These are phyloP conservation scores for Linepithema humile DNA, from an alignment of 1,140 invertebrate genomes.

Conservation along the genomic window DNA sequence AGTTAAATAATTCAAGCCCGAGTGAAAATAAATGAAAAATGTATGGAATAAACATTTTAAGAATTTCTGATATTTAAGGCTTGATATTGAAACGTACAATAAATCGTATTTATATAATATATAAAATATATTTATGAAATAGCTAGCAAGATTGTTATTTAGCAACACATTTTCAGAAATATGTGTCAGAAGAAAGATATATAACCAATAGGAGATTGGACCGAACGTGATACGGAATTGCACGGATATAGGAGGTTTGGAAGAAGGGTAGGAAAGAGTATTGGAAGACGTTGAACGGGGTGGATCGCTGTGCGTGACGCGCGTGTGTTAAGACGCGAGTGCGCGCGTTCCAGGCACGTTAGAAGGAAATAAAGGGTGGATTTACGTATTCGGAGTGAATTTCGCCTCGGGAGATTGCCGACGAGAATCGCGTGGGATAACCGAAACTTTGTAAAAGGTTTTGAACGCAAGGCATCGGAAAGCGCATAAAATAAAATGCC, in stretches of 20 bases:
- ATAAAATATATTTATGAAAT: neutral
- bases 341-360: conserved; percentile 41
- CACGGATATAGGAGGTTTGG: neutral
- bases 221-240: conserved; percentile 26
- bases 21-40: neutral
- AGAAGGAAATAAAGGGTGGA: conserved; percentile 49
- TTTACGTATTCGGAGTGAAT: conserved; percentile 51
- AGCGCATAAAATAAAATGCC: neutral
- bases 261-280: conserved; percentile 40
- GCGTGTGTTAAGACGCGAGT: conserved; percentile 45
- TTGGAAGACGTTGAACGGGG: conserved; percentile 48
- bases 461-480: neutral
- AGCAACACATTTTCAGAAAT: neutral
- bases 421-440: conserved; percentile 1
- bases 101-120: neutral
- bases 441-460: neutral
- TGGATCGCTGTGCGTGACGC: conserved; percentile 44
- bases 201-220: conserved; percentile 13
- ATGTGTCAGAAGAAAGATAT: neutral
- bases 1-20: neutral
- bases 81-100: neutral
- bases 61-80: neutral
- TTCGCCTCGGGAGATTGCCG: conserved; percentile 35
- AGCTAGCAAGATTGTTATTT: neutral
- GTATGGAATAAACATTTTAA: neutral